Percentiles rank a stretch among this genome's conserved stretches.
phyloP scores from a whole-genome alignment of 1,140 invertebrate genomes.

The Colletes latitarsis region DNA sequence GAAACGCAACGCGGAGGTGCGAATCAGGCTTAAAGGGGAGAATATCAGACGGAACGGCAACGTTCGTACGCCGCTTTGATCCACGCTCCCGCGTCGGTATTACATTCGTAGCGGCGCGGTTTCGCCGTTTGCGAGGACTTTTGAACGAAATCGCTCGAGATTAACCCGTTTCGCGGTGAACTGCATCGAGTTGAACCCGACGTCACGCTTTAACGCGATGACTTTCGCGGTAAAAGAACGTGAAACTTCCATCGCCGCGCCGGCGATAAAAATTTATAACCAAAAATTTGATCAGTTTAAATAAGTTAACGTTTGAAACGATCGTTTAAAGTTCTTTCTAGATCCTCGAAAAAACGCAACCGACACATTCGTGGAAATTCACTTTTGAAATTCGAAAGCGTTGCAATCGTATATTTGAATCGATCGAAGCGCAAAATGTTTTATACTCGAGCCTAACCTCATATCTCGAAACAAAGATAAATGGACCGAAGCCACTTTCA shows the following conservation, averaged over 20 bases:
- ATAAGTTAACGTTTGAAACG: too few species aligned
- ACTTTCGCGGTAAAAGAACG: neutral
- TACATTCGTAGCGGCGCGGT: neutral
- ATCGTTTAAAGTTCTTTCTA: too few species aligned
- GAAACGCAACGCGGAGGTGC: neutral
- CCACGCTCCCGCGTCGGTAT: neutral
- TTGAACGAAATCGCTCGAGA: conserved; percentile 2
- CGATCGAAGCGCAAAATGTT: neutral
- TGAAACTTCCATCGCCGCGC: neutral
- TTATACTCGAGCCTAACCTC: too few species aligned
- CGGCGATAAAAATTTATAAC: too few species aligned
- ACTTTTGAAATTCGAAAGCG: too few species aligned
- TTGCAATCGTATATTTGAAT: neutral
- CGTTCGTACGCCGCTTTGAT: neutral
- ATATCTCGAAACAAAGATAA: too few species aligned
- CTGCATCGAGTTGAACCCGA: neutral
- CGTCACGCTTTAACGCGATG: neutral
- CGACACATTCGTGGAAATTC: too few species aligned
- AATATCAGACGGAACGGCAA: neutral
- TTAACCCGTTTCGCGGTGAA: conserved; percentile 15
- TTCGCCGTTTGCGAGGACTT: neutral
- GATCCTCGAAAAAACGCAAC: too few species aligned
- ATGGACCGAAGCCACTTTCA: neutral
- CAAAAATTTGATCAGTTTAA: too few species aligned
- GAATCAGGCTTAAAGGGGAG: conserved; percentile 29